Conservation (phyloP, 2,888 invertebrate genomes). For the Graphium colonna region DNA sequence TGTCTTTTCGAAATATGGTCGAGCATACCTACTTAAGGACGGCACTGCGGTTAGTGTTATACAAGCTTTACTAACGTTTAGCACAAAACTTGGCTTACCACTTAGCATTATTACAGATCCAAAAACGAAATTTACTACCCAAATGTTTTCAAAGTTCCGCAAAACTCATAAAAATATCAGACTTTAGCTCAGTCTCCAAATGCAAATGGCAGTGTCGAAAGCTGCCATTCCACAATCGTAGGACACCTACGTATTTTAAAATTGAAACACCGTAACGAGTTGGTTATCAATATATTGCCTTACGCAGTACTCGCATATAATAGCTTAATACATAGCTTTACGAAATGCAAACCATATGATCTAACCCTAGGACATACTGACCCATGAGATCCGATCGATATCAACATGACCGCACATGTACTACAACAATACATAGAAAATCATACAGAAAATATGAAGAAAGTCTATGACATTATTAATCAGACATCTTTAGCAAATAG, state of each 20-base stretch:
- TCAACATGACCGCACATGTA: background rate
- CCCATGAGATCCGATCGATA: conserved; percentile 17
- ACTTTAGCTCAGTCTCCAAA: background rate
- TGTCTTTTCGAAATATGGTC: conserved; percentile 16
- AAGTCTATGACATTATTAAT: conserved; percentile 10
- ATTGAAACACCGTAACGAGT: background rate
- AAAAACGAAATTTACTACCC: conserved; percentile 14
- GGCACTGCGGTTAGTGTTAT: conserved; percentile 8
- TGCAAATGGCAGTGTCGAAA: background rate
- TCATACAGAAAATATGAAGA: conserved; percentile 5
- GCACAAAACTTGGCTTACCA: conserved; percentile 17
- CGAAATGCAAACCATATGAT: conserved; percentile 20
- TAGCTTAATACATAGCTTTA: conserved; percentile 11
- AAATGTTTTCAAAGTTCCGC: conserved; percentile 4
- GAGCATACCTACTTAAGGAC: conserved; percentile 10
- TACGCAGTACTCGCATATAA: too few relatives aligned
- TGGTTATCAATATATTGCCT: conserved; percentile 16
- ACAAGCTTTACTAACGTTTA: conserved; percentile 8
- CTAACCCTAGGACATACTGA: conserved; percentile 28
- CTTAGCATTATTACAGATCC: conserved; percentile 12
- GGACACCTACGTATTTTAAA: background rate
- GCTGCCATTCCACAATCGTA: background rate
- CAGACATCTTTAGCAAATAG: background rate
- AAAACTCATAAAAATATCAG: conserved; percentile 5
- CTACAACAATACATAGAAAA: background rate